These are phyloP conservation scores for Xenopus laevis DNA, from an alignment of 2,113 vertebrate species.

Conservation along the genomic window DNA sequence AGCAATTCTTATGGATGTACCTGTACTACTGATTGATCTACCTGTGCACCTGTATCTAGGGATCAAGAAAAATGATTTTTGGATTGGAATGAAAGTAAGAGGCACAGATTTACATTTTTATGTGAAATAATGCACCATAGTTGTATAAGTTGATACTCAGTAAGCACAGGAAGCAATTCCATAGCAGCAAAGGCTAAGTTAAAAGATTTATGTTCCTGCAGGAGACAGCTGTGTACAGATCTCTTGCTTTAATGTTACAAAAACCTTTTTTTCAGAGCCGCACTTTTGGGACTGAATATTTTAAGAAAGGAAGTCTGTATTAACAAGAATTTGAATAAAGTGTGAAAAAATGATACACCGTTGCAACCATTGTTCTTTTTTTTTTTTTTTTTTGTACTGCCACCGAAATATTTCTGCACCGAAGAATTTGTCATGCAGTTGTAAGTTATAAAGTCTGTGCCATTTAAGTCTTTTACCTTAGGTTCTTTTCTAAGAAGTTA, in stretches of 20 bases:
- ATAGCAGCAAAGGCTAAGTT: too few relatives aligned
- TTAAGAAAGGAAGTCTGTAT: background rate
- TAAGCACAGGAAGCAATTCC: too few relatives aligned
- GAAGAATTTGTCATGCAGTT: background rate
- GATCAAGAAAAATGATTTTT: too few relatives aligned
- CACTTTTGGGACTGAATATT: background rate
- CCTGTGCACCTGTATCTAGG: too few relatives aligned
- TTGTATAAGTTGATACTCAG: too few relatives aligned
- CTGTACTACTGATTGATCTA: too few relatives aligned
- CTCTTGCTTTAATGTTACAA: background rate
- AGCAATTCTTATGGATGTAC: too few relatives aligned
- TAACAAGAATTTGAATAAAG: background rate
- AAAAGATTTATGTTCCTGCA: too few relatives aligned
- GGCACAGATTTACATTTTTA: too few relatives aligned
- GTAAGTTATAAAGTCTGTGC: background rate
- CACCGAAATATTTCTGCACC: background rate
- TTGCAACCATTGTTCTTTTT: background rate
- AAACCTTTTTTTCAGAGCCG: background rate
- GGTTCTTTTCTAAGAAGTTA: slow-evolving; percentile 9
- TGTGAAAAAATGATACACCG: background rate
- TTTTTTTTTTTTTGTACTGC: background rate
- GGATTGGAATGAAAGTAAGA: too few relatives aligned
- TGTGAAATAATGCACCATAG: too few relatives aligned
- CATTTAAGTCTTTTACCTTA: slow-evolving; percentile 13
- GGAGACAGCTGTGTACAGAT: background rate